Percentiles rank a stretch among this genome's conserved stretches.
Conservation (phyloP, 2,888 invertebrate species). For the Vesta saturnalis region DNA sequence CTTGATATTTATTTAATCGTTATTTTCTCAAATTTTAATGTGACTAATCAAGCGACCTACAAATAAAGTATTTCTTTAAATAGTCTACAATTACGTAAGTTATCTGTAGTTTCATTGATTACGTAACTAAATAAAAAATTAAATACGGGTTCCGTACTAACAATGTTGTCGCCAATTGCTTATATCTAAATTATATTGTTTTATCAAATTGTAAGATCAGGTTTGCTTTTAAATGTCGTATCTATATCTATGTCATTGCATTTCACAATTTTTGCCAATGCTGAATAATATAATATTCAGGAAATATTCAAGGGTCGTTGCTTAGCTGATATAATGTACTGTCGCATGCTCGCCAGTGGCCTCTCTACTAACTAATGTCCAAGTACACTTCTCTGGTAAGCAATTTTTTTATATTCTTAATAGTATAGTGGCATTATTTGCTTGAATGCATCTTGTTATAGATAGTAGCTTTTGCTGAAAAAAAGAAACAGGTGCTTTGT, state of each 20-base stretch:
- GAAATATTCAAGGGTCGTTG: slow-evolving; percentile 52
- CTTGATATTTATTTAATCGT: neutral
- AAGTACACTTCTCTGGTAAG: slow-evolving; percentile 70
- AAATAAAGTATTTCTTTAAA: neutral
- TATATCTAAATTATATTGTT: too few species aligned
- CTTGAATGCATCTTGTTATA: neutral
- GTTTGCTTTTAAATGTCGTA: neutral
- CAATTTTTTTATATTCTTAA: slow-evolving; percentile 33
- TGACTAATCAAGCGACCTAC: neutral
- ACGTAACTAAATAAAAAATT: slow-evolving; percentile 2
- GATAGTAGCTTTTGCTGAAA: too few species aligned
- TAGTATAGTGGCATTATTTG: neutral
- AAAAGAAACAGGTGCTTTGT: neutral
- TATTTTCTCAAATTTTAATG: neutral
- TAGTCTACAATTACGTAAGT: neutral
- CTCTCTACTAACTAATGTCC: slow-evolving; percentile 67
- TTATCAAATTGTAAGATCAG: neutral
- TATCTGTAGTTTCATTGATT: neutral
- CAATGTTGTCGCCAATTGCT: too few species aligned
- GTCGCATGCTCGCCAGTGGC: slow-evolving; percentile 63
- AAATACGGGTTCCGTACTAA: too few species aligned
- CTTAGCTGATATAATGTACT: slow-evolving; percentile 57
- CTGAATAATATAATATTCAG: slow-evolving; percentile 4
- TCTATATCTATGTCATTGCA: neutral
- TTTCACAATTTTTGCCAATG: neutral